Conservation (phyloP, 2,888 invertebrate genomes). For the Meloe dianella region DNA sequence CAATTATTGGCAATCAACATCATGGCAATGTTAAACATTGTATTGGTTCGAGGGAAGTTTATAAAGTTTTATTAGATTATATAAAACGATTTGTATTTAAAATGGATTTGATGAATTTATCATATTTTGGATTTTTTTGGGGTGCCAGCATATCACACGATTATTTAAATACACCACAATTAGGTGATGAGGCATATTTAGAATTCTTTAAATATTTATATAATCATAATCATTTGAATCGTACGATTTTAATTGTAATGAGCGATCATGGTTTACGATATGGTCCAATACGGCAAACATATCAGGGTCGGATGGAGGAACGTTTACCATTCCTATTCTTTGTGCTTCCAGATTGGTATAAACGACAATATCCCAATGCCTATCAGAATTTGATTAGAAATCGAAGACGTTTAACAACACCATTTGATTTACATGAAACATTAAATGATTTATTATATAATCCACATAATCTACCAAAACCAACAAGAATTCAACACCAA, state of each 20-base stretch:
- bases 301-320: slow-evolving; percentile 87
- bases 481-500: neutral
- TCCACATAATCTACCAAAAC: slow-evolving; percentile 44
- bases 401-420: slow-evolving; percentile 75
- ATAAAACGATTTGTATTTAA: slow-evolving; percentile 67
- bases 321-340: slow-evolving; percentile 82
- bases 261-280: slow-evolving; percentile 92
- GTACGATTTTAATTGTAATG: slow-evolving; percentile 72
- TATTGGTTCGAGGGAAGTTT: slow-evolving; percentile 72
- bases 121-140: slow-evolving; percentile 86
- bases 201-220: slow-evolving; percentile 66
- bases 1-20: slow-evolving; percentile 69
- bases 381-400: slow-evolving; percentile 71
- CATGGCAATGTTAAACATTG: slow-evolving; percentile 73
- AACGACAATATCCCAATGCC: slow-evolving; percentile 66
- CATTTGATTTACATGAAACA: slow-evolving; percentile 84
- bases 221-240: slow-evolving; percentile 64
- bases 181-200: slow-evolving; percentile 72
- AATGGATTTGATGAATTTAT: slow-evolving; percentile 65
- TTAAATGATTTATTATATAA: slow-evolving; percentile 69
- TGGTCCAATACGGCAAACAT: slow-evolving; percentile 82
- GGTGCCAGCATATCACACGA: slow-evolving; percentile 85
- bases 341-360: slow-evolving; percentile 76
- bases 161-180: slow-evolving; percentile 76
- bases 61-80: slow-evolving; percentile 75